These are phyloP conservation scores for Maniola jurtina DNA, from an alignment of 1,140 invertebrate genomes.

Conservation along the genomic window DNA sequence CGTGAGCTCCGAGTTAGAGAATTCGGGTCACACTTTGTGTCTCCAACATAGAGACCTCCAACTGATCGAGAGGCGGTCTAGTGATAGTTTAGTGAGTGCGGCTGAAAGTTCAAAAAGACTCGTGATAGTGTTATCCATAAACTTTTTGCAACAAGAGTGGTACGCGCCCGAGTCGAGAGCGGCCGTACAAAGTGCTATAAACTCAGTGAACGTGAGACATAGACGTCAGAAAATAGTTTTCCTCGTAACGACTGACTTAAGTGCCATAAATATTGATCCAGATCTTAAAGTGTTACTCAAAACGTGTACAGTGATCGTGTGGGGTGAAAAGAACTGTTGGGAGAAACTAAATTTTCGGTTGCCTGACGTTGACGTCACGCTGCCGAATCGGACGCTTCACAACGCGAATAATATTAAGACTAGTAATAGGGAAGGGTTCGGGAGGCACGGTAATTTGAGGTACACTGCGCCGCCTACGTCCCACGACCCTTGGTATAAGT, in stretches of 20 bases:
- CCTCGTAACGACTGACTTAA: slow-evolving; percentile 81
- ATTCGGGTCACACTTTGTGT: slow-evolving; percentile 85
- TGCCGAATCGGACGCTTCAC: slow-evolving; percentile 78
- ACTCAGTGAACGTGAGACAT: slow-evolving; percentile 84
- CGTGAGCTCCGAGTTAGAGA: slow-evolving; percentile 89
- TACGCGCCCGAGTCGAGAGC: slow-evolving; percentile 84
- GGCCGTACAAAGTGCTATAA: slow-evolving; percentile 86
- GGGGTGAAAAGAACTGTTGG: slow-evolving; percentile 93
- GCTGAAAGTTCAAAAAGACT: slow-evolving; percentile 87
- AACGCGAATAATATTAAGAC: slow-evolving; percentile 70
- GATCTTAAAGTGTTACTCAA: slow-evolving; percentile 90
- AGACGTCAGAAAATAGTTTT: slow-evolving; percentile 88
- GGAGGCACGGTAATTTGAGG: slow-evolving; percentile 72
- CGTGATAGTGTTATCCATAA: slow-evolving; percentile 86
- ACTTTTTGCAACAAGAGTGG: slow-evolving; percentile 88
- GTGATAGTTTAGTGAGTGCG: slow-evolving; percentile 87
- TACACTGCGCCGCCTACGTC: slow-evolving; percentile 76
- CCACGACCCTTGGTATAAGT: slow-evolving; percentile 77
- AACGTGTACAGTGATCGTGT: slow-evolving; percentile 90
- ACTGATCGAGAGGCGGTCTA: slow-evolving; percentile 83
- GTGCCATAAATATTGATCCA: slow-evolving; percentile 86
- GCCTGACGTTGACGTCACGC: slow-evolving; percentile 83
- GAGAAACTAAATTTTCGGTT: slow-evolving; percentile 93
- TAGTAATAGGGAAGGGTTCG: slow-evolving; percentile 68
- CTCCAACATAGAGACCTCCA: slow-evolving; percentile 90